These are phyloP conservation scores for Hydrocynus forskahlii DNA, from an alignment of 2,797 vertebrate genomes.

Conservation along the genomic window DNA sequence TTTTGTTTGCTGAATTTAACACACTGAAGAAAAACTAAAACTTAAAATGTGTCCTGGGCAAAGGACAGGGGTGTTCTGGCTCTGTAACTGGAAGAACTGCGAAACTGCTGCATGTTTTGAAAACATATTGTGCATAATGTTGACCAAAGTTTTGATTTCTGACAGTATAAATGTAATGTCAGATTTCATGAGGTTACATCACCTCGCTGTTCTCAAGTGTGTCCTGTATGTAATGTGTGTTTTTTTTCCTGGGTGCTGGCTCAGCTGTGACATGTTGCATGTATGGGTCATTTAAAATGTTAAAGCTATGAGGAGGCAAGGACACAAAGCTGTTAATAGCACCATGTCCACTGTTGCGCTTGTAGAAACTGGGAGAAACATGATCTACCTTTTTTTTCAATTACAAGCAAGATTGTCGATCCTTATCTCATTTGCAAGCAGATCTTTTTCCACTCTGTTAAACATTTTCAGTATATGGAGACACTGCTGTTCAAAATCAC, in stretches of 20 bases:
- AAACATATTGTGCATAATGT: no score
- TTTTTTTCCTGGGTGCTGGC: not conserved
- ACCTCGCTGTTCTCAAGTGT: not conserved
- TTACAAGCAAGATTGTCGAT: not conserved
- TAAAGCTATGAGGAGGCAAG: not conserved
- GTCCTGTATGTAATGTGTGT: not conserved
- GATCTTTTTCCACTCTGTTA: not conserved
- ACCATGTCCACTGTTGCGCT: not conserved
- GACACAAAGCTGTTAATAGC: conserved; percentile 7
- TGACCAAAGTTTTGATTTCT: no score
- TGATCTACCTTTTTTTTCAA: not conserved
- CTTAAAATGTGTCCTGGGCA: no score
- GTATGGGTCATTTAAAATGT: conserved; percentile 7
- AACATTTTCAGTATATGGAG: no score
- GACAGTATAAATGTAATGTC: no score
- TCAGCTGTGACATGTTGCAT: not conserved
- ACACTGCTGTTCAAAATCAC: no score
- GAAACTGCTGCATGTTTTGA: no score
- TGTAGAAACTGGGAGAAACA: not conserved
- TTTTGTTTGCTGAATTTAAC: no score
- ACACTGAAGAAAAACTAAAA: no score
- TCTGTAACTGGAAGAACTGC: no score
- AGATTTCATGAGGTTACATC: not conserved
- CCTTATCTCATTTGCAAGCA: no score
- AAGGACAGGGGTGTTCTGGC: no score